phyloP scores from a whole-genome alignment of 2,888 invertebrate species.

The Xestobium rufovillosum region DNA sequence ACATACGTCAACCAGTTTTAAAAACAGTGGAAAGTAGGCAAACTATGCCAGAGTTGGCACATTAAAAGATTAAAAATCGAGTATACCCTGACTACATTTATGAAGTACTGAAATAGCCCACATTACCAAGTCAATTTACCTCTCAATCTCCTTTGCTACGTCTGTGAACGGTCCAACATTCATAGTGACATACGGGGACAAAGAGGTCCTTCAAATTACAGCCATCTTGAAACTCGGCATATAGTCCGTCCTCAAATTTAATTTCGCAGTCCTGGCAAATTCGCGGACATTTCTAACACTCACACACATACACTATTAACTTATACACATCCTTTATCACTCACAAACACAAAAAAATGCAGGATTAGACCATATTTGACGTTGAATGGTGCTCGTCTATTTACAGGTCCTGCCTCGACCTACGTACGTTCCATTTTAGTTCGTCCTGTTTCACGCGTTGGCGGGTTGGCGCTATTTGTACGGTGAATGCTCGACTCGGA shows the following conservation, averaged over 20 bases:
- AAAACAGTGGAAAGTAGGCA: no score
- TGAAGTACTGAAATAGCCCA: background rate
- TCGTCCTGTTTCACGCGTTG: no score
- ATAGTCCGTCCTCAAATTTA: conserved; percentile 32
- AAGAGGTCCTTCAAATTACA: conserved; percentile 64
- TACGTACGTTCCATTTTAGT: no score
- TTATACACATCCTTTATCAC: conserved; percentile 12
- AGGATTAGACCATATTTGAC: conserved; percentile 36
- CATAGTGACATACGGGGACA: conserved; percentile 63
- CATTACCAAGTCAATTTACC: conserved; percentile 46
- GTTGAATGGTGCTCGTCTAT: no score
- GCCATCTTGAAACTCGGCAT: conserved; percentile 53
- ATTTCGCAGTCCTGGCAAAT: conserved; percentile 25
- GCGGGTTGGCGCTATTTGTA: no score
- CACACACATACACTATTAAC: conserved; percentile 18
- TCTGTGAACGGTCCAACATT: conserved; percentile 58
- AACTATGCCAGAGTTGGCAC: no score
- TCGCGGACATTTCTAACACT: conserved; percentile 10
- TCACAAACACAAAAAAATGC: conserved; percentile 29
- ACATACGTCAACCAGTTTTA: no score
- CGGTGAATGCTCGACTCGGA: no score
- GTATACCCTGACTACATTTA: no score
- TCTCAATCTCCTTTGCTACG: conserved; percentile 55
- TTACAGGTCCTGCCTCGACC: no score
- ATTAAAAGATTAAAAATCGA: no score